Base-by-base conservation (phyloP, 2,888 invertebrate species). In the Ceramica pisi region DNA sequence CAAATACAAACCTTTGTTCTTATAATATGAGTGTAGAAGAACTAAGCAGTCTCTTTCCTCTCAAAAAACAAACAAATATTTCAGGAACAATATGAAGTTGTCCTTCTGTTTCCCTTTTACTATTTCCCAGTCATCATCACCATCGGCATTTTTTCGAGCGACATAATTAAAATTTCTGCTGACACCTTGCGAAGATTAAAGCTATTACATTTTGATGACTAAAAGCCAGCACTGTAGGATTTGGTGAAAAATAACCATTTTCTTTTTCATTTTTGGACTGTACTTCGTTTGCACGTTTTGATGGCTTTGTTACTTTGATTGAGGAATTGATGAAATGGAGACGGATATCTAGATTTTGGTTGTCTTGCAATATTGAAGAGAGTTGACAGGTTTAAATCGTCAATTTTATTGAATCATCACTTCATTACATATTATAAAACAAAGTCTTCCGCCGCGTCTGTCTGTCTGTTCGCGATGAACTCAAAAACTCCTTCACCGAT, bases 101-200 rank as follows among this genome's bases (percentile, higher is more conserved):
- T 14, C 3, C 51, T 81, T 71, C 82, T 84, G 56, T 3, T 26
- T 31, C 2, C 14, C 35, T 76, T 61, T 12, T 19, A 5, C 12
- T 57, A 1, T 26, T 31, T 26, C 38, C 60, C 68, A 91, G 88
- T 91, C 91, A 89, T 90, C 90, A 80, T 82, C 85, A 76, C 83
- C 79, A 74, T 80, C 72, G 74, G 67, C 81, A 87, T 91, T 91
- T 92, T 91, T 89, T 85, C 81, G 80, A 75, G 85, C 81, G 88
- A 88, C 90, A 92, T 92, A 92, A 93, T 93, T 93, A 92, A 93
- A 92, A 92, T 91, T 92, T 91, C 85, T 86, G 92, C 91, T 92
- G 92, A 92, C 92, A 88, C 89, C 88, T 84, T 82, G 82, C 65
- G 71, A 86, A 88, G 85, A 89, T 89, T 90, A 89, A 88, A 88